Conservation (phyloP, 2,888 invertebrate species). For the Alsophila aescularia region DNA sequence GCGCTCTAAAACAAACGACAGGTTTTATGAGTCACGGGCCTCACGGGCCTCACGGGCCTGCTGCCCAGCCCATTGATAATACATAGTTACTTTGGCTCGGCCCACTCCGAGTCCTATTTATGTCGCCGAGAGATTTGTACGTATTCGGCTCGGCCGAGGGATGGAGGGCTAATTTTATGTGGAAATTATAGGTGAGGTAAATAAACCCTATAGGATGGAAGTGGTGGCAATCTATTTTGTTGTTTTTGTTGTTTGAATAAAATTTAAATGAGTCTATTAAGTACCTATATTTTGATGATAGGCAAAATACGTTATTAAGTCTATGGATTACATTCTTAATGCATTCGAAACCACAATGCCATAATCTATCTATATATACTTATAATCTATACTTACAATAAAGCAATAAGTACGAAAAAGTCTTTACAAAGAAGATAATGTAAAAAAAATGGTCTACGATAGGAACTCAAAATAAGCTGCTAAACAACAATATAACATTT, state of each 20-base stretch:
- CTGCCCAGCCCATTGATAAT: too few species aligned
- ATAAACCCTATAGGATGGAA: constrained; percentile 9
- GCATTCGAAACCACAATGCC: too few species aligned
- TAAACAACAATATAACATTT: too few species aligned
- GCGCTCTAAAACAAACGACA: constrained; percentile 38
- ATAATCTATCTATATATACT: too few species aligned
- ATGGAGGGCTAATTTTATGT: constrained; percentile 19
- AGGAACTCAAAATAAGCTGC: too few species aligned
- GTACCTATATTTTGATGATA: background rate
- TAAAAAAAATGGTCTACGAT: too few species aligned
- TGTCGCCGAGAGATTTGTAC: constrained; percentile 32
- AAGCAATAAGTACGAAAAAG: too few species aligned
- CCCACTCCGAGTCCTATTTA: constrained; percentile 24
- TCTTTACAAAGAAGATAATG: too few species aligned
- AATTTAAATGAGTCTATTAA: background rate
- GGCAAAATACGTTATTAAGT: too few species aligned
- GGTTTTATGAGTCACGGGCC: constrained; percentile 34
- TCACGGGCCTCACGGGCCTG: background rate
- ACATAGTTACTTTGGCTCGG: too few species aligned
- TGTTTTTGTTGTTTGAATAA: constrained; percentile 6
- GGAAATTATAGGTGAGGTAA: constrained; percentile 12
- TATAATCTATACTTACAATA: too few species aligned
- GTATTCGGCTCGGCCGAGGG: constrained; percentile 2
- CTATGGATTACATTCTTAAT: too few species aligned
- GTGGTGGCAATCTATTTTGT: constrained; percentile 4